Evolutionary conservation across 1,140 invertebrate genomes (phyloP).

Genomic region (Drosophila murphyi): DNA sequence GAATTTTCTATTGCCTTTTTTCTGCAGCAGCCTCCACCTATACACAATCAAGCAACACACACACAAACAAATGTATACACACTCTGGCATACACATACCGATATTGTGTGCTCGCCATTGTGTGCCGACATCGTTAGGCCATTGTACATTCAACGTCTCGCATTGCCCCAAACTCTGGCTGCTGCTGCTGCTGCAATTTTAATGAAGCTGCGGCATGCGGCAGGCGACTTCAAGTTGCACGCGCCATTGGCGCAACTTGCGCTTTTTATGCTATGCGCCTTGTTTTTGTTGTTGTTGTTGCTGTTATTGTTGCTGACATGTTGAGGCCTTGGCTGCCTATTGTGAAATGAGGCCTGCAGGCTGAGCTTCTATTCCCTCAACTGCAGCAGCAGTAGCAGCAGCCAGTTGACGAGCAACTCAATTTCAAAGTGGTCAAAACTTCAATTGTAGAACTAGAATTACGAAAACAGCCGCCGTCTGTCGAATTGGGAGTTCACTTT

Average conservation of each 20-base stretch:
- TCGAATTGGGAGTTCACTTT: conserved; percentile 63
- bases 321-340: conserved; percentile 53
- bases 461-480: conserved; percentile 21
- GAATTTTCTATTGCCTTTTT: conserved; percentile 81
- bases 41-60: conserved; percentile 57
- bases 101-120: conserved; percentile 57
- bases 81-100: not conserved
- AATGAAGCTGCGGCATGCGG: conserved; percentile 81
- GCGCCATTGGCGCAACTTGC: conserved; percentile 77
- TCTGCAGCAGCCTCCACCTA: conserved; percentile 30
- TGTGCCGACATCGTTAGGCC: conserved; percentile 74
- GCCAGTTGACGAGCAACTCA: conserved; percentile 50
- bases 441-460: conserved; percentile 21
- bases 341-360: conserved; percentile 69
- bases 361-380: conserved; percentile 8
- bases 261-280: conserved; percentile 62
- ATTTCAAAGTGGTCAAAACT: conserved; percentile 67
- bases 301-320: conserved; percentile 41
- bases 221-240: conserved; percentile 76
- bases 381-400: not conserved
- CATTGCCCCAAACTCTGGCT: conserved; percentile 3
- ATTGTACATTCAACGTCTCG: conserved; percentile 37
- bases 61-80: not conserved
- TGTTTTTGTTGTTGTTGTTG: conserved; percentile 9
- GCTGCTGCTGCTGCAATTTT: conserved; percentile 74